A percentile compares a stretch with the other conserved stretches of the same genome.
Evolutionary conservation across 1,140 invertebrate species (phyloP).

Genomic region (Ericerus pela): DNA sequence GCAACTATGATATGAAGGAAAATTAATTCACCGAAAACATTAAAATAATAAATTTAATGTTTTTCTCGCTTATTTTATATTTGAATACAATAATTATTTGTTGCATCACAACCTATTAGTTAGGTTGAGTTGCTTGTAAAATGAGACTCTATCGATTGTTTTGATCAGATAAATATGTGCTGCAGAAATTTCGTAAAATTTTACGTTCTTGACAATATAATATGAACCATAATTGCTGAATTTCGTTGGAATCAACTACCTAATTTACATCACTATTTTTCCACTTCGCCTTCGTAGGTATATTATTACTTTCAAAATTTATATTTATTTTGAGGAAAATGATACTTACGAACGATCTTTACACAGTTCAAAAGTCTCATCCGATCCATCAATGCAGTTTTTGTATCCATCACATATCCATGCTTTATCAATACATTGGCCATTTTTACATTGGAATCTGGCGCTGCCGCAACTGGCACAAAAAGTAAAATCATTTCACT

Average conservation of each 20-base stretch:
- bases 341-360: constrained; percentile 30
- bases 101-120: too few species aligned
- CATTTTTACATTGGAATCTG: constrained; percentile 36
- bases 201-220: constrained; percentile 36
- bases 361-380: constrained; percentile 35
- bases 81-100: neutral
- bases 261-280: too few species aligned
- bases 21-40: neutral
- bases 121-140: too few species aligned
- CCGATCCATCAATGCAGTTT: constrained; percentile 35
- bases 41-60: neutral
- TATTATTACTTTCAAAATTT: too few species aligned
- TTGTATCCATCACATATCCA: constrained; percentile 32
- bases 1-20: neutral
- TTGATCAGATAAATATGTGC: neutral
- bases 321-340: too few species aligned
- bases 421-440: constrained; percentile 36
- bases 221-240: too few species aligned
- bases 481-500: too few species aligned
- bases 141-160: neutral
- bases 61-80: neutral
- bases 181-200: constrained; percentile 38
- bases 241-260: too few species aligned
- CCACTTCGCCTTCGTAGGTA: too few species aligned
- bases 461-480: neutral